A percentile compares a stretch with the other conserved stretches of the same genome.
These are phyloP conservation scores for Pelecanus crispus DNA, from an alignment of 2,113 vertebrate species.

Conservation along the genomic window DNA sequence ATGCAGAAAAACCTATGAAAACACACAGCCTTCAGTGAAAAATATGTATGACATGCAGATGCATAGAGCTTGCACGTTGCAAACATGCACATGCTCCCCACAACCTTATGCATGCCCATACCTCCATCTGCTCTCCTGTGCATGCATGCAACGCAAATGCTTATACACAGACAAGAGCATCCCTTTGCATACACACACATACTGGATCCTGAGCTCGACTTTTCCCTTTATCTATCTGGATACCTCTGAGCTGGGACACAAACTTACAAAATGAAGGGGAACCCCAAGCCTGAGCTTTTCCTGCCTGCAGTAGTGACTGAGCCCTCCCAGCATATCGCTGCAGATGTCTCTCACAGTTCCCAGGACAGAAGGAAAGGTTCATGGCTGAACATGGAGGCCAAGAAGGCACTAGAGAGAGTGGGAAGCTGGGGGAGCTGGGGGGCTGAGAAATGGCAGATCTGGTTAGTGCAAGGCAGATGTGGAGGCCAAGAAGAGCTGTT, in stretches of 20 bases:
- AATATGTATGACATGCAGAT: fast-evolving
- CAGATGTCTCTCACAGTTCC: neutral
- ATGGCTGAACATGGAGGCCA: neutral
- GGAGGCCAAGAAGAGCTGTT: neutral
- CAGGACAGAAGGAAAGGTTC: neutral
- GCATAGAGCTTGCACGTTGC: neutral
- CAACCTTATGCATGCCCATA: neutral
- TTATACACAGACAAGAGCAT: neutral
- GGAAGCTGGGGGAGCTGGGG: neutral
- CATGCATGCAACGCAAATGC: fast-evolving
- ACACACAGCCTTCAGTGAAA: neutral
- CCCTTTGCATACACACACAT: fast-evolving
- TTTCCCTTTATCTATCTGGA: neutral
- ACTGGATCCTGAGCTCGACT: neutral
- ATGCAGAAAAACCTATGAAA: neutral
- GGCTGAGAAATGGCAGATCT: neutral
- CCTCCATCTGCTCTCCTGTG: neutral
- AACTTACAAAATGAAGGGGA: neutral
- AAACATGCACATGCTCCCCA: neutral
- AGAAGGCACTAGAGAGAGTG: neutral
- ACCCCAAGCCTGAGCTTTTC: neutral
- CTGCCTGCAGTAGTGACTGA: neutral
- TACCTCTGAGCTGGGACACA: neutral
- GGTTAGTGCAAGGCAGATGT: neutral
- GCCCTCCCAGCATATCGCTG: neutral